A percentile compares a stretch with the other conserved stretches of the same genome.
These are phyloP conservation scores for Graptemys geographica DNA, from an alignment of 2,797 vertebrate species.

Conservation along the genomic window DNA sequence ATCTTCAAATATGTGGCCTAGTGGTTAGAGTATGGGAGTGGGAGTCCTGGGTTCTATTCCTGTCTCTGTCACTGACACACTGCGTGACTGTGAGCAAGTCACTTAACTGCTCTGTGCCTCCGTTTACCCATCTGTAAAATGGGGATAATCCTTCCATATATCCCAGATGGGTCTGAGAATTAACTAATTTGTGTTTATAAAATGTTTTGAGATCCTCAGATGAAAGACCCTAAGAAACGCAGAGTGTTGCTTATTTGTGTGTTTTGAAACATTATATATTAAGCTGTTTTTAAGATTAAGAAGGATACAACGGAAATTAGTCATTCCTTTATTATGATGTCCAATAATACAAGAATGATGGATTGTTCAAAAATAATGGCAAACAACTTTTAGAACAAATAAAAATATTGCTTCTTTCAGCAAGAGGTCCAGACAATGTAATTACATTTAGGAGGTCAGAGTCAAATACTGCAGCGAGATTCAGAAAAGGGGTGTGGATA, in stretches of 20 bases:
- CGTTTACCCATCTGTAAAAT: background rate
- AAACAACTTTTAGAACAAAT: background rate
- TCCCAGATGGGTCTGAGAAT: background rate
- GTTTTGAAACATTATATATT: background rate
- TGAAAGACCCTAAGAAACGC: background rate
- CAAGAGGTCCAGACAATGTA: background rate
- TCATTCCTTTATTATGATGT: background rate
- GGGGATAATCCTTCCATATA: accelerated
- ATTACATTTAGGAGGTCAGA: background rate
- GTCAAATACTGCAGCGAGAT: background rate
- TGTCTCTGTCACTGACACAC: background rate
- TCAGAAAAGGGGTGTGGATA: background rate
- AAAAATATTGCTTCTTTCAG: background rate
- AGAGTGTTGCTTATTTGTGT: accelerated
- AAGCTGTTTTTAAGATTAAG: background rate
- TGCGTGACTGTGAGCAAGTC: too few relatives aligned
- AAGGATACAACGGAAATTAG: background rate
- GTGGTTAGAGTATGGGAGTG: background rate
- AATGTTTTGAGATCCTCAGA: background rate
- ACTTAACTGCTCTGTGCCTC: background rate
- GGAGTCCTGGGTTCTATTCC: background rate
- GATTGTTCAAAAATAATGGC: background rate
- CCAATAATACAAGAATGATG: background rate
- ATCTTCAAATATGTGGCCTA: background rate
- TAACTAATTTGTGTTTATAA: background rate